Percentiles rank a stretch among this genome's conserved stretches.
These are phyloP conservation scores for Linurgus olivaceus DNA, from an alignment of 2,797 vertebrate genomes.

Conservation along the genomic window DNA sequence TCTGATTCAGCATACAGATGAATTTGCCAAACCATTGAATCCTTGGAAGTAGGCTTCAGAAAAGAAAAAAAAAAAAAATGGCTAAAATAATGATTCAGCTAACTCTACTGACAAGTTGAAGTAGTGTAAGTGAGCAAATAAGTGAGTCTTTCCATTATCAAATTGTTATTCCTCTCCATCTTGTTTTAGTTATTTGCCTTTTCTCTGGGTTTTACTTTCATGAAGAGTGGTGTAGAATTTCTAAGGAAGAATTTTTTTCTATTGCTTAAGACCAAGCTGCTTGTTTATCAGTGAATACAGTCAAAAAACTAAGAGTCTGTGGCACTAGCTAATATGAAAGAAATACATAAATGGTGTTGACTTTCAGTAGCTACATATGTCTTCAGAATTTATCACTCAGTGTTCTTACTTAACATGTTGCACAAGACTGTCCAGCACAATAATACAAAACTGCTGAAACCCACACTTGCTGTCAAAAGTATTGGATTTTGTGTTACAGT, in stretches of 20 bases:
- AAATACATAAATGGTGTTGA: background rate
- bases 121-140: background rate
- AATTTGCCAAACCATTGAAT: background rate
- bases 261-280: background rate
- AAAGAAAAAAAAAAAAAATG: background rate
- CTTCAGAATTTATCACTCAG: background rate
- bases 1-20: background rate
- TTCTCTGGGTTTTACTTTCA: background rate
- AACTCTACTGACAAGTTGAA: background rate
- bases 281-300: background rate
- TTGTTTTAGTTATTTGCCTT: background rate
- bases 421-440: background rate
- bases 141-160: background rate
- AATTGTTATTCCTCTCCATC: background rate
- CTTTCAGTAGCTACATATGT: background rate
- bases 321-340: background rate
- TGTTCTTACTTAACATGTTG: background rate
- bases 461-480: background rate
- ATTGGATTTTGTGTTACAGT: constrained; percentile 2
- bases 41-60: background rate
- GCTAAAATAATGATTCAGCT: background rate
- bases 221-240: background rate
- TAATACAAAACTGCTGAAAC: background rate
- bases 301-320: background rate
- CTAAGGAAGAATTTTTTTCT: background rate